Conservation (phyloP, 2,797 vertebrate species). For the Toxotes lorentzi region DNA sequence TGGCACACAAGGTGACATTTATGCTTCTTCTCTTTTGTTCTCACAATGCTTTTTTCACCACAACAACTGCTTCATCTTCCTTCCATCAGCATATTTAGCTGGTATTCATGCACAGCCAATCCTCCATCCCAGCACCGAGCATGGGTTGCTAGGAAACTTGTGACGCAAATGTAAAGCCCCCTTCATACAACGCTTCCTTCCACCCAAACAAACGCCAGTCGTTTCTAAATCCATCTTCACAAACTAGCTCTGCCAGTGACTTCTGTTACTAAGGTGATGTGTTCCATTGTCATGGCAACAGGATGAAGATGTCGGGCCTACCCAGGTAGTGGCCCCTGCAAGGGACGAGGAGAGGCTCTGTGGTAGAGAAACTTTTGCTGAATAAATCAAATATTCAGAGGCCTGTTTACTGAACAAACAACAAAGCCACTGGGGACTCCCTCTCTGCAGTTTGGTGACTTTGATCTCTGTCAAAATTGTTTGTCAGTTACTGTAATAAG, state of each 20-base stretch:
- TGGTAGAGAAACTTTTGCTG: constrained; percentile 17
- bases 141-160: constrained; percentile 29
- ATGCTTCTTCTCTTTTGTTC: not conserved
- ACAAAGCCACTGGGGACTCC: constrained; percentile 41
- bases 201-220: constrained; percentile 10
- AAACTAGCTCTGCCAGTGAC: constrained; percentile 4
- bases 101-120: not conserved
- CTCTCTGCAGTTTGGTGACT: constrained; percentile 35
- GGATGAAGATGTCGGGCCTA: constrained; percentile 16
- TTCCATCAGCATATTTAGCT: not conserved
- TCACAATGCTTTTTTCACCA: not conserved
- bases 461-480: constrained; percentile 61
- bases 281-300: constrained; percentile 49
- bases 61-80: not conserved
- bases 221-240: constrained; percentile 23
- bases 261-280: constrained; percentile 17
- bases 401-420: constrained; percentile 45
- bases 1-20: too few species aligned
- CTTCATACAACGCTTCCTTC: not conserved
- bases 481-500: constrained; percentile 59
- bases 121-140: constrained; percentile 1
- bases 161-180: not conserved
- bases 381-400: constrained; percentile 38
- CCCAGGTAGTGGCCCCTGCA: constrained; percentile 22
- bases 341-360: constrained; percentile 7